Evolutionary conservation across 2,797 vertebrate species (phyloP).

Genomic region (Diplodus puntazzo): DNA sequence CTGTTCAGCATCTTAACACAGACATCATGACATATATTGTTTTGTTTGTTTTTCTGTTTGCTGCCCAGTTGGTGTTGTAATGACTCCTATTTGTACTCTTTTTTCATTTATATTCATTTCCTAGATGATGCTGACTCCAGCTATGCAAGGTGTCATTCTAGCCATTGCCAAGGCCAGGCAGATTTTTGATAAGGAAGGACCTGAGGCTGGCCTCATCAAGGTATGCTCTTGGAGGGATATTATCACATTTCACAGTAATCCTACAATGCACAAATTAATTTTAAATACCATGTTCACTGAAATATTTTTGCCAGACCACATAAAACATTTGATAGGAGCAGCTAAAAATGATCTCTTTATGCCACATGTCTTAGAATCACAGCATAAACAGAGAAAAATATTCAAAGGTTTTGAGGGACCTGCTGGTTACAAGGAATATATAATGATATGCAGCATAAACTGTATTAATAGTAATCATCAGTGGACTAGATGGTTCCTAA

Average conservation of each 20-base stretch:
- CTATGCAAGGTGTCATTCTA: constrained; percentile 98
- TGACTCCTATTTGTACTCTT: not conserved
- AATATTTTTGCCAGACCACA: not conserved
- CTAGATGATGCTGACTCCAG: constrained; percentile 97
- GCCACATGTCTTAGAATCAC: not conserved
- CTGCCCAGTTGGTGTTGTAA: not conserved
- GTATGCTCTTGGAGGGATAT: constrained; percentile 72
- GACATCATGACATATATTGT: not conserved
- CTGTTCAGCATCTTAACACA: not conserved
- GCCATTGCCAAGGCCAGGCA: constrained; percentile 97
- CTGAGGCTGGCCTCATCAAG: constrained; percentile 98
- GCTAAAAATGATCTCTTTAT: not conserved
- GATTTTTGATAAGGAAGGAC: constrained; percentile 94
- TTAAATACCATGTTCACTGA: not conserved
- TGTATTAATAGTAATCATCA: not conserved
- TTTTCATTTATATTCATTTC: not conserved
- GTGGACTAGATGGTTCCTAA: not conserved
- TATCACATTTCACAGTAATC: not conserved
- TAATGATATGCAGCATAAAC: not conserved
- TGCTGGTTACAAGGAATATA: not conserved
- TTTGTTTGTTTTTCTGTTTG: not conserved
- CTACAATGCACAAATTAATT: not conserved
- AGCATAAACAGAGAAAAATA: not conserved
- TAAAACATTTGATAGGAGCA: not conserved
- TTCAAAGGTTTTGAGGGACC: not conserved